Conservation (phyloP, 1,140 invertebrate species). For the Trichonephila inaurata region DNA sequence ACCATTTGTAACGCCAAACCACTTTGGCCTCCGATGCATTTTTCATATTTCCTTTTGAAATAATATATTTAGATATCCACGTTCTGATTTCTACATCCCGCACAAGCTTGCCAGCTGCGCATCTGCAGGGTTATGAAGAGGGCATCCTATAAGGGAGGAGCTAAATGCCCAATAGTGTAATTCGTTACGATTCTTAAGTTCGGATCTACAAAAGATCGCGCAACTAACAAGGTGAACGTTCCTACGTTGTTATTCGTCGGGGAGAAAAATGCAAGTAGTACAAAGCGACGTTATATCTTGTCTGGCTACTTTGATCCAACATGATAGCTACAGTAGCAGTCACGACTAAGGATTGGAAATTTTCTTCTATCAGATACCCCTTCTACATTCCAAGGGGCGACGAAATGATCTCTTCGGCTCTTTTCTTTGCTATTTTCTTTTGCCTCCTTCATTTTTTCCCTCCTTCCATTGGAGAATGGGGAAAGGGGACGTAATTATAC, state of each 20-base stretch:
- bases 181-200: slow-evolving; percentile 46
- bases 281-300: neutral
- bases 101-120: slow-evolving; percentile 24
- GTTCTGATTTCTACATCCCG: slow-evolving; percentile 37
- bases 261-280: slow-evolving; percentile 17
- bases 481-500: slow-evolving; percentile 55
- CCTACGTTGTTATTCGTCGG: neutral
- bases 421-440: neutral
- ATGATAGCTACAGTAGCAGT: slow-evolving; percentile 63
- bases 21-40: slow-evolving; percentile 68
- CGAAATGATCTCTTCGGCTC: neutral
- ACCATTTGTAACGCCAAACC: slow-evolving; percentile 64
- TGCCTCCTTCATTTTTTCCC: neutral
- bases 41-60: slow-evolving; percentile 71
- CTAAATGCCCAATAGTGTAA: slow-evolving; percentile 56
- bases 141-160: slow-evolving; percentile 46
- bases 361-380: slow-evolving; percentile 60
- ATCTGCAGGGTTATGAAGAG: slow-evolving; percentile 41
- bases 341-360: slow-evolving; percentile 38
- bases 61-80: slow-evolving; percentile 54
- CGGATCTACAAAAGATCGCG: slow-evolving; percentile 37
- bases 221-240: neutral
- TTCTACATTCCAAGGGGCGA: slow-evolving; percentile 34
- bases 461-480: slow-evolving; percentile 3
- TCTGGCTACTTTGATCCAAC: slow-evolving; percentile 24